These are phyloP conservation scores for Tribolium madens DNA, from an alignment of 1,140 invertebrate genomes.

Conservation along the genomic window DNA sequence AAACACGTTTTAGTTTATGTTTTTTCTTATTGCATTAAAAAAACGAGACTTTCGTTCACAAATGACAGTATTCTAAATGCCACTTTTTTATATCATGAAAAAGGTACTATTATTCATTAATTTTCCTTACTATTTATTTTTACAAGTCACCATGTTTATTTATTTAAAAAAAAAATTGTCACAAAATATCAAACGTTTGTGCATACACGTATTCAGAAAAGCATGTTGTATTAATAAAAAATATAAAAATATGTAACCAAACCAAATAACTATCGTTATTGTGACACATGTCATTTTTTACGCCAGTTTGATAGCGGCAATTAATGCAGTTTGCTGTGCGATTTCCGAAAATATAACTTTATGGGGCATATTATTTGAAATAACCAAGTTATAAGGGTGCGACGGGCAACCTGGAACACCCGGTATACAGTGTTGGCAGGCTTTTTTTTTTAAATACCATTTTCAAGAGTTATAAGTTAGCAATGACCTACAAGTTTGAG, in stretches of 20 bases:
- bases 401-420: too few species aligned
- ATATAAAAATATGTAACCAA: background rate
- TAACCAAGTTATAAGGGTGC: too few species aligned
- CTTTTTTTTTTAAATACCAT: too few species aligned
- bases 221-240: background rate
- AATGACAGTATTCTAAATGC: too few species aligned
- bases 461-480: too few species aligned
- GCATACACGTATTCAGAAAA: background rate
- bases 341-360: background rate
- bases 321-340: conserved; percentile 12
- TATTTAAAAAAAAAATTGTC: background rate
- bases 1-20: too few species aligned
- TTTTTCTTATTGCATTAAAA: background rate
- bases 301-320: background rate
- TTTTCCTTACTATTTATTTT: conserved; percentile 11
- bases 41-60: too few species aligned
- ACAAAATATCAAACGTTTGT: too few species aligned
- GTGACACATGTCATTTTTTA: conserved; percentile 2
- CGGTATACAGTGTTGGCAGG: too few species aligned
- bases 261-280: background rate
- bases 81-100: background rate
- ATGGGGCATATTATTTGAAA: too few species aligned
- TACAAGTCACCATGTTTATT: background rate
- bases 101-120: background rate
- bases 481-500: too few species aligned